These are phyloP conservation scores for Mechanitis messenoides DNA, from an alignment of 2,888 invertebrate genomes.

Conservation along the genomic window DNA sequence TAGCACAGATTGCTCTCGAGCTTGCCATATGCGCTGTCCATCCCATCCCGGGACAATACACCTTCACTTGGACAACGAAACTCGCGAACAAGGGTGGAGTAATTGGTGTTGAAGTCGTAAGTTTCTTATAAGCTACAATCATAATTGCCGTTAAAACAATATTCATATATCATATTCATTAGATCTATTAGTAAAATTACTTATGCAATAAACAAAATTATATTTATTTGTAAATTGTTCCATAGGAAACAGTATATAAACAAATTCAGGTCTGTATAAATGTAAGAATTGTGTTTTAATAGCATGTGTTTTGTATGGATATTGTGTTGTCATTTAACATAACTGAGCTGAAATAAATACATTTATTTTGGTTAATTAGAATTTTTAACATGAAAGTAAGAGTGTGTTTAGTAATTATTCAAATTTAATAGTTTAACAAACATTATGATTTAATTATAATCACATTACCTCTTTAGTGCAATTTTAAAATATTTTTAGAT, in stretches of 20 bases:
- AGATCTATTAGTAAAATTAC: neutral
- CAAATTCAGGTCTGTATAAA: slow-evolving; percentile 75
- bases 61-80: slow-evolving; percentile 97
- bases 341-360: neutral
- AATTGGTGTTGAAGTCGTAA: slow-evolving; percentile 79
- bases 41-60: slow-evolving; percentile 97
- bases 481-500: too few relatives aligned
- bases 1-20: slow-evolving; percentile 94
- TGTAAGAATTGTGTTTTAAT: slow-evolving; percentile 43
- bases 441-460: too few relatives aligned
- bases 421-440: too few relatives aligned
- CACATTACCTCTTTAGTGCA: too few relatives aligned
- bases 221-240: slow-evolving; percentile 48
- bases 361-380: too few relatives aligned
- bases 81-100: slow-evolving; percentile 90
- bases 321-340: slow-evolving; percentile 2
- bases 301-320: slow-evolving; percentile 45
- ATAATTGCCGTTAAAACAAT: neutral
- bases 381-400: too few relatives aligned
- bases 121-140: slow-evolving; percentile 33
- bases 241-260: slow-evolving; percentile 75
- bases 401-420: too few relatives aligned
- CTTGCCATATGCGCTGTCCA: slow-evolving; percentile 97
- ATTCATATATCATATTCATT: slow-evolving; percentile 7
- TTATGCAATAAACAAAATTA: slow-evolving; percentile 8